Conservation (phyloP, 2,797 vertebrate genomes). For the Centropyge bicolor region DNA sequence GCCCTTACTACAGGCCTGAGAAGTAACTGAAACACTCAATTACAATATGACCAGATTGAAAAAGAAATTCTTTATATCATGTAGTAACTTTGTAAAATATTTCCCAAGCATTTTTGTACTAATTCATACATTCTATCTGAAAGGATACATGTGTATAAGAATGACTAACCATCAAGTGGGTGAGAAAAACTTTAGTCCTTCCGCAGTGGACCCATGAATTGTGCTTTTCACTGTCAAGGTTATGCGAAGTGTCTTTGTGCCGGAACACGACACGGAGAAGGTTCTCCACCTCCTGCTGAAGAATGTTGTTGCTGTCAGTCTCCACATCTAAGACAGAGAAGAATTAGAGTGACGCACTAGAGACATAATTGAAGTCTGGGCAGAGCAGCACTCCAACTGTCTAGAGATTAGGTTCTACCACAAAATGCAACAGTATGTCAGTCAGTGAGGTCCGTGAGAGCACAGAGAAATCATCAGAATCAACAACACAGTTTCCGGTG, state of each 20-base stretch:
- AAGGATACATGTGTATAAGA: background rate
- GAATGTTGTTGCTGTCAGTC: slow-evolving; percentile 12
- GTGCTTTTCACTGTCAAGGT: slow-evolving; percentile 45
- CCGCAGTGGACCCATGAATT: slow-evolving; percentile 87
- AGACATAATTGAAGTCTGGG: background rate
- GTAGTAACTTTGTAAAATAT: background rate
- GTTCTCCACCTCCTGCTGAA: slow-evolving; percentile 73
- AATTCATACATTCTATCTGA: background rate
- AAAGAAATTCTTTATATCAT: background rate
- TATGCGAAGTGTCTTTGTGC: slow-evolving; percentile 38
- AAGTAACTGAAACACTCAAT: background rate
- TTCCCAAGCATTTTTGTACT: background rate
- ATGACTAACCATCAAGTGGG: slow-evolving; percentile 87
- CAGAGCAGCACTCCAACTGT: background rate
- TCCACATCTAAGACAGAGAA: slow-evolving; percentile 70
- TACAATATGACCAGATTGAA: background rate
- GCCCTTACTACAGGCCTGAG: background rate
- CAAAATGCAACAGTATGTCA: background rate
- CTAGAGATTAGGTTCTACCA: slow-evolving; percentile 8
- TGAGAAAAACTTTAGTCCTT: slow-evolving; percentile 95
- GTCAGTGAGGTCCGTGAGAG: slow-evolving; percentile 15
- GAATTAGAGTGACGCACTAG: background rate
- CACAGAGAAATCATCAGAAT: background rate
- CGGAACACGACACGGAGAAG: slow-evolving; percentile 79
- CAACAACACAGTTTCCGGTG: slow-evolving; percentile 20